A percentile compares a stretch with the other conserved stretches of the same genome.
Conservation (phyloP, 2,113 vertebrate genomes). For the Nansenia antarctica region DNA sequence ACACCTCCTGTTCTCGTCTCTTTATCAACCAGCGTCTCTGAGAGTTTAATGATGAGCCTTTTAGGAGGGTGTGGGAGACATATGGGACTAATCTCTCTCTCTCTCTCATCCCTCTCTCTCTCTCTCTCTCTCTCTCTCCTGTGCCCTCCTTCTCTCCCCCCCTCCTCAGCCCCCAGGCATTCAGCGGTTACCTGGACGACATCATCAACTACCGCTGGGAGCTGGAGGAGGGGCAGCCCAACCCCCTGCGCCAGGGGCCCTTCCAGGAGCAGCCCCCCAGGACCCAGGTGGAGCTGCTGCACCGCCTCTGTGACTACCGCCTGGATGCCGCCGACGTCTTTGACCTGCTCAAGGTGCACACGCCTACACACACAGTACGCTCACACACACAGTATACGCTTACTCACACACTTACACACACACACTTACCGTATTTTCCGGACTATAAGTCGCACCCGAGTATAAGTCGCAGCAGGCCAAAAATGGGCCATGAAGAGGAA, state of each 20-base stretch:
- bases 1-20: not conserved
- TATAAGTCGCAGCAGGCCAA: no score
- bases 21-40: not conserved
- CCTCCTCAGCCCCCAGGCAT: constrained; percentile 82
- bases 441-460: no score
- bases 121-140: no score
- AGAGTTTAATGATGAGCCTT: no score
- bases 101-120: no score
- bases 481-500: no score
- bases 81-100: not conserved
- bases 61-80: no score
- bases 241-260: constrained; percentile 83
- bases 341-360: constrained; percentile 91
- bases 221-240: constrained; percentile 95
- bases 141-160: no score
- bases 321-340: constrained; percentile 97
- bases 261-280: constrained; percentile 88
- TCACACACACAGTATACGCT: not conserved
- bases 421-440: no score
- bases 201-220: constrained; percentile 99
- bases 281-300: constrained; percentile 90
- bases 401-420: no score
- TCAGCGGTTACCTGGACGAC: constrained; percentile 93
- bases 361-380: not conserved
- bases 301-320: constrained; percentile 95